Conservation (phyloP, 2,797 vertebrate species). For the Myotis myotis region DNA sequence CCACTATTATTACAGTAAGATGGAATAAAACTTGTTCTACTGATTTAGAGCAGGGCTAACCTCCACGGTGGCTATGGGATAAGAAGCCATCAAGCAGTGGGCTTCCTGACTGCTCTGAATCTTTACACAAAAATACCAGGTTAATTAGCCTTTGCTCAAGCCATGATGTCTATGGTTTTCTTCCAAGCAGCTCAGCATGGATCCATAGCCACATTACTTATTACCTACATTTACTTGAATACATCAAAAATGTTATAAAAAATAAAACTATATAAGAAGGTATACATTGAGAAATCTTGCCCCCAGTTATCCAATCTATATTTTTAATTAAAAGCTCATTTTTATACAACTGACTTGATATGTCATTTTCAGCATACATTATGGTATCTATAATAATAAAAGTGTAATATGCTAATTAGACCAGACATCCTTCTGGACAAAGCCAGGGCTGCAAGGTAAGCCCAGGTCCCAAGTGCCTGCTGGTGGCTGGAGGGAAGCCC, state of each 20-base stretch:
- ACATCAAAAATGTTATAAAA: not conserved
- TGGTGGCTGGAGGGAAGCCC: no score
- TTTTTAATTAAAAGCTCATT: not conserved
- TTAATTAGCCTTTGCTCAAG: not conserved
- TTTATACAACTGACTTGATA: constrained; percentile 1
- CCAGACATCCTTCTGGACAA: no score
- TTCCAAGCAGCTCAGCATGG: not conserved
- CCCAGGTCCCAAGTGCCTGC: no score
- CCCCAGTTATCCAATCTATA: not conserved
- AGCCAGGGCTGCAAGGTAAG: no score
- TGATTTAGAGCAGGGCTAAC: not conserved
- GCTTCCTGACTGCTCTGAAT: not conserved
- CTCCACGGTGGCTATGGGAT: not conserved
- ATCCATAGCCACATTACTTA: not conserved
- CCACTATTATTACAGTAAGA: not conserved
- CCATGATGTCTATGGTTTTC: not conserved
- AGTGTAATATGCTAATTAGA: no score
- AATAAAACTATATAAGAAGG: not conserved
- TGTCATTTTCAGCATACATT: not conserved
- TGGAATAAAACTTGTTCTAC: not conserved
- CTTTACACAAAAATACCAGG: not conserved
- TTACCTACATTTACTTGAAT: not conserved
- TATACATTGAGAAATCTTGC: not conserved
- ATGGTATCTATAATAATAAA: not conserved
- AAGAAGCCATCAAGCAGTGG: not conserved